Conservation (phyloP, 2,888 invertebrate genomes). For the Dioctria rufipes region DNA sequence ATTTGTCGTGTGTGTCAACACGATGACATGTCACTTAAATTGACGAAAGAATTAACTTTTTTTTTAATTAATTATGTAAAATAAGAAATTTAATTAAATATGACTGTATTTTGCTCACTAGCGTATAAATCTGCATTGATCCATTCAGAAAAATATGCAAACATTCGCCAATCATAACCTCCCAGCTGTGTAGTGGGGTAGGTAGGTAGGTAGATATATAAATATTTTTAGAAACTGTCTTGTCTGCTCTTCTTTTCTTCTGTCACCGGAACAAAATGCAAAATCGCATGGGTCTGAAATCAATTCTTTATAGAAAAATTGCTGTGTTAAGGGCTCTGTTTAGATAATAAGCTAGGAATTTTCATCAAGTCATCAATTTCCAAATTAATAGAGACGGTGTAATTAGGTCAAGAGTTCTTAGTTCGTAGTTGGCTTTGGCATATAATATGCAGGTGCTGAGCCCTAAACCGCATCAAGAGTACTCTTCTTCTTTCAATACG, state of each 20-base stretch:
- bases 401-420: constrained; percentile 42
- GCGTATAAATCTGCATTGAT: neutral
- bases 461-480: too few species aligned
- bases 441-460: too few species aligned
- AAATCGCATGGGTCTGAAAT: neutral
- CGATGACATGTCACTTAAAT: neutral
- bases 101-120: neutral
- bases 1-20: neutral
- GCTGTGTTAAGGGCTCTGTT: neutral
- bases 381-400: constrained; percentile 13
- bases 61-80: too few species aligned
- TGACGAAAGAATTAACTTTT: neutral
- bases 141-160: neutral
- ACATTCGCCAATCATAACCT: neutral
- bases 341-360: neutral
- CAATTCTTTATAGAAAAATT: neutral
- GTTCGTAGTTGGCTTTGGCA: neutral
- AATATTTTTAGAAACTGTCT: constrained; percentile 51
- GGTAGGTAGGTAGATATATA: neutral
- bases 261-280: too few species aligned
- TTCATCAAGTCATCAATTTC: constrained; percentile 4
- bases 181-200: neutral
- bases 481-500: neutral
- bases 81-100: too few species aligned
- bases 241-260: neutral